phyloP scores from a whole-genome alignment of 2,113 vertebrate species.

The Turnix velox region DNA sequence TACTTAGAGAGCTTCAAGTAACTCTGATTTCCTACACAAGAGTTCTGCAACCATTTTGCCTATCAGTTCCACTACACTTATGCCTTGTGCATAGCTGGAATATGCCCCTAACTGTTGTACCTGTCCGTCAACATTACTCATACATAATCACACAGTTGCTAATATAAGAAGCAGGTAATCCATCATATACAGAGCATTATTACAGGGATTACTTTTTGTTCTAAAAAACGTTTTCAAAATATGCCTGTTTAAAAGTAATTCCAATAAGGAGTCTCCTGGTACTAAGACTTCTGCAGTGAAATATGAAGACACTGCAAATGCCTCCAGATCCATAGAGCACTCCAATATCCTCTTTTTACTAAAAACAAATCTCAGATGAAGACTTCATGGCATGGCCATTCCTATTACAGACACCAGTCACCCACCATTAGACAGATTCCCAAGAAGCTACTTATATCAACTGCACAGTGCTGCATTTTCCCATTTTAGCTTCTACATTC shows the following conservation, averaged over 20 bases:
- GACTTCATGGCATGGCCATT: background rate
- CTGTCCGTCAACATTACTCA: conserved; percentile 30
- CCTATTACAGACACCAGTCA: background rate
- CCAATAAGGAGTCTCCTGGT: background rate
- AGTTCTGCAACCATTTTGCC: background rate
- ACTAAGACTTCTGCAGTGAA: background rate
- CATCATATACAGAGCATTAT: background rate
- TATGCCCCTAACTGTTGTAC: background rate
- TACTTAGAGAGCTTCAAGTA: background rate
- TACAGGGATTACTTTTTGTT: background rate
- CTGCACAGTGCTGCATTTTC: fast-evolving
- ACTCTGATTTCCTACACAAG: background rate
- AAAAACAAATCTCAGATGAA: background rate
- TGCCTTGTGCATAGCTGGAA: background rate
- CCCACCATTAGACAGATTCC: background rate
- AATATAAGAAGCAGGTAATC: background rate
- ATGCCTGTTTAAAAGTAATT: background rate
- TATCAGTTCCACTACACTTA: conserved; percentile 8
- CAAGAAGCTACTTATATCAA: background rate
- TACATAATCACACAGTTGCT: background rate
- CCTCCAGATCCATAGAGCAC: background rate
- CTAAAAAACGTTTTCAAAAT: background rate
- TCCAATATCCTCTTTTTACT: background rate
- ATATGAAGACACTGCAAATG: background rate
- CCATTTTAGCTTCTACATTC: background rate